Base-by-base conservation (phyloP, 2,888 invertebrate genomes). In the Geophilus truncorum region DNA sequence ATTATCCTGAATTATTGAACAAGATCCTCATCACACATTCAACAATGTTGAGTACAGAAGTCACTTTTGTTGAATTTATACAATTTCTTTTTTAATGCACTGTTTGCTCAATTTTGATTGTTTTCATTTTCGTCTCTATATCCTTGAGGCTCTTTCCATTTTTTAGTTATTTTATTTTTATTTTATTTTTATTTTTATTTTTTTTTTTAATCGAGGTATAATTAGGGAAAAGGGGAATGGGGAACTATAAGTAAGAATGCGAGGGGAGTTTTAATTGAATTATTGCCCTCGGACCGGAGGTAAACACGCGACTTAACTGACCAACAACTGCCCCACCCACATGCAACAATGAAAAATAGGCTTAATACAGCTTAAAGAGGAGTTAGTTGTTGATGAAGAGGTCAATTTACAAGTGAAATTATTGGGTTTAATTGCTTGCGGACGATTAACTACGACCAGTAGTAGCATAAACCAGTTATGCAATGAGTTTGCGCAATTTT, bases 1-100 rank as follows among this genome's bases (percentile, higher is more conserved):
- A 77, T 77, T 77, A 77, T 32, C 77, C 34, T 77, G 77, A 77
- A 77, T 77, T 34, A 77, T 77, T 77, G 77, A 77, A 77, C 32
- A 77, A 70, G 70, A 70, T 70, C 70, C 77, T 36, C 77, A 34
- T 36, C 77, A 77, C 77, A 34, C 77, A 32, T 34, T 77, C 77
- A 77, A 77, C 77, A 34, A 77, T 77, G 32, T 36, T 34, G 34
- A 77, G 77, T 32, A 70, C 70, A 70, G 28, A 70, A 70, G 70
- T 70, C 28, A 70, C 70, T 70, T 70, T 70, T 70, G 70, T 70
- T 70, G 70, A 70, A 70, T 70, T 70, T 70, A 3, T 6, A 15
- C 28, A n/a, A 25, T 70, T 70, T 25, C 1, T 7, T 1, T 25
- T 70, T 28, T 70, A 28, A 18, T 45, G 32, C 32, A 4, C 3